Base-by-base conservation (phyloP, 2,888 invertebrate genomes). In the Aphodius granarius region DNA sequence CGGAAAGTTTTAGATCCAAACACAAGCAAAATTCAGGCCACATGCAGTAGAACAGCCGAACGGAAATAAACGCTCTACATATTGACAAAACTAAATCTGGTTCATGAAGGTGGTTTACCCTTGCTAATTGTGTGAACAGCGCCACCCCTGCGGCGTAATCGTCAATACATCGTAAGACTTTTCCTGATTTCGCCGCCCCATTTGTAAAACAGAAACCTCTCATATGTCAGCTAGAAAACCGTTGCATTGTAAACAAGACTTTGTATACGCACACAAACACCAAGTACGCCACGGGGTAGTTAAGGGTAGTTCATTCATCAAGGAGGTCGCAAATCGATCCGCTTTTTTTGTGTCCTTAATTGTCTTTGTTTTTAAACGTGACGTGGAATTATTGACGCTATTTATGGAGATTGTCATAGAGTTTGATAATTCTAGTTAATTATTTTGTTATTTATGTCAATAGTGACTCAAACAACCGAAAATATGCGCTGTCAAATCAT, bases 31-130 rank as follows among this genome's bases (percentile, higher is more conserved):
- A 72, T 72, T 63, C 63, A 21, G 13, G 22, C 72, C 43, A 23
- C 64, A 43, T 70, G 23, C 66, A 22, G 68, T 76, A 71, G 77
- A 78, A 78, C 78, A 76, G 78, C 78, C 77, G 74, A 77, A 77
- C 78, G 79, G 77, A 81, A 81, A 81, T 79, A 79, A 78, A 76
- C 70, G 68, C 74, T 64, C 75, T 13, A 43, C 66, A 75, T 81
- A 83, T 83, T 82, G 83, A 83, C 80, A 83, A 83, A 83, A 83
- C 83, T 78, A 77, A 79, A 79, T 78, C 78, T 80, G 79, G 81
- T 80, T 80, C 81, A 80, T 80, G 80, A 78, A 79, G 79, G 80
- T 80, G 79, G 79, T 81, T 80, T 79, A 80, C 78, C n/a, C 80
- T 79, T 76, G 75, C 80, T 82, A 82, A 82, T 82, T 82, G 80